Percentiles rank a stretch among this genome's conserved stretches.
These are phyloP conservation scores for Rhipidura dahli DNA, from an alignment of 2,113 vertebrate species.

Conservation along the genomic window DNA sequence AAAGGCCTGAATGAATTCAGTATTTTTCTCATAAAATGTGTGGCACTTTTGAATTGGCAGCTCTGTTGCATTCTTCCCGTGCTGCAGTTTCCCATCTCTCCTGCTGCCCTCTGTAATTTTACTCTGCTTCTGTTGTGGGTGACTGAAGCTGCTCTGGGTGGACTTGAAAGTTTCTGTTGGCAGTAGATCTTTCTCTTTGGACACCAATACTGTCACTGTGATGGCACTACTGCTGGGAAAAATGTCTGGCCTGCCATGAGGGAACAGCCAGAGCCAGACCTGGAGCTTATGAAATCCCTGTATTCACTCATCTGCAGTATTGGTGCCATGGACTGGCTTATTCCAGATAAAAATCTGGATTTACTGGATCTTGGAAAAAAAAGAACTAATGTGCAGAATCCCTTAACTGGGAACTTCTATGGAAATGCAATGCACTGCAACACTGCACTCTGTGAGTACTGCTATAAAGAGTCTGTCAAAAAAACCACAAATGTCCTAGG, in stretches of 20 bases:
- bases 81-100: neutral
- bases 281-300: neutral
- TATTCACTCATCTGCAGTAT: neutral
- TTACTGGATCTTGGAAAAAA: neutral
- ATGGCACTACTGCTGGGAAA: neutral
- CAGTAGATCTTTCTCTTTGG: neutral
- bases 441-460: neutral
- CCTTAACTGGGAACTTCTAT: neutral
- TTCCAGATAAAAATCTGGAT: neutral
- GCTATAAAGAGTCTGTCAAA: neutral
- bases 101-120: neutral
- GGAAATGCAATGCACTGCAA: neutral
- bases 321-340: neutral
- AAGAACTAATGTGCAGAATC: accelerated
- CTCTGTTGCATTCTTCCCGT: neutral
- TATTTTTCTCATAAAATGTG: neutral
- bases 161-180: neutral
- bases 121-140: neutral
- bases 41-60: neutral
- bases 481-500: neutral
- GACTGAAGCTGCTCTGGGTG: neutral
- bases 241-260: neutral
- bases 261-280: neutral
- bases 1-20: neutral
- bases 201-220: too few species aligned